These are phyloP conservation scores for Chironomus riparius DNA, from an alignment of 2,888 invertebrate genomes.

Conservation along the genomic window DNA sequence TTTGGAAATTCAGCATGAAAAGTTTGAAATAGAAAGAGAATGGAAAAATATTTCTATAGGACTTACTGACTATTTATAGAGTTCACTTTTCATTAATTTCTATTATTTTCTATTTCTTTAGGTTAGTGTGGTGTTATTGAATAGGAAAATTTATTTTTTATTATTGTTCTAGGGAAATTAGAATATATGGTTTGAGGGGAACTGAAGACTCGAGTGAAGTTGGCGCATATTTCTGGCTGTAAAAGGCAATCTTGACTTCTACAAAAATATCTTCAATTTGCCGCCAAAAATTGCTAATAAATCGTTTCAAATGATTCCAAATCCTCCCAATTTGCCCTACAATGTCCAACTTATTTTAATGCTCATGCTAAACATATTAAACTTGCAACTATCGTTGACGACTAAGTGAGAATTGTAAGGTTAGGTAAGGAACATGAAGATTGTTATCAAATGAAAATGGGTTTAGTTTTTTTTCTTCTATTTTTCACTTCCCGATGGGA, in stretches of 20 bases:
- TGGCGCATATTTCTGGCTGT: too few relatives aligned
- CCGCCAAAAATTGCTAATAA: too few relatives aligned
- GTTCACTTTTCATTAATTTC: slow-evolving; percentile 4
- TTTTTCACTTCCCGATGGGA: neutral
- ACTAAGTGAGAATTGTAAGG: neutral
- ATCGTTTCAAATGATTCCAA: too few relatives aligned
- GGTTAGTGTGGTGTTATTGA: slow-evolving; percentile 3
- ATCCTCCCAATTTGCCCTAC: too few relatives aligned
- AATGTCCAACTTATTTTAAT: too few relatives aligned
- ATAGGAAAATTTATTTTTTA: neutral
- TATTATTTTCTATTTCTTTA: slow-evolving; percentile 5
- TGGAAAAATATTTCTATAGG: neutral
- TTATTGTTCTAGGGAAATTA: neutral
- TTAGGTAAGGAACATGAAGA: neutral
- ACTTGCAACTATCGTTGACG: too few relatives aligned
- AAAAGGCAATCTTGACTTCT: too few relatives aligned
- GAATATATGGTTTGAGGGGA: neutral
- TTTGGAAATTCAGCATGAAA: neutral
- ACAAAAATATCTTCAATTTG: too few relatives aligned
- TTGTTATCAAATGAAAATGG: neutral
- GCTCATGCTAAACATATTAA: too few relatives aligned
- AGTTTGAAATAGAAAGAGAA: neutral
- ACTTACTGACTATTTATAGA: too few relatives aligned
- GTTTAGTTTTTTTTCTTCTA: neutral
- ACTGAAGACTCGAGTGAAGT: neutral